These are phyloP conservation scores for Hoplodrina ambigua DNA, from an alignment of 2,888 invertebrate species.

Conservation along the genomic window DNA sequence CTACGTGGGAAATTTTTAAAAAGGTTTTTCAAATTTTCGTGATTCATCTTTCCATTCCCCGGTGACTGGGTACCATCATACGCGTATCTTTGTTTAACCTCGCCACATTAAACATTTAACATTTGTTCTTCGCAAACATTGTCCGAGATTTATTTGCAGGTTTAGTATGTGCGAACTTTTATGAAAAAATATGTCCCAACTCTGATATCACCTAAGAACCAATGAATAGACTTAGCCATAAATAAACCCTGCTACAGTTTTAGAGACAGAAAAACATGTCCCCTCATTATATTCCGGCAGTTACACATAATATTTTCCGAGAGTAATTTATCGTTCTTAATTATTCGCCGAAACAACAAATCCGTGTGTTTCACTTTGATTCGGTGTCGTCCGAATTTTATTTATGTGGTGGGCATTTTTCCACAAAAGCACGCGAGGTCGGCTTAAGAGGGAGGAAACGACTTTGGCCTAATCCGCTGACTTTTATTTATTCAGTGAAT, in stretches of 20 bases:
- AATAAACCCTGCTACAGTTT: constrained; percentile 32
- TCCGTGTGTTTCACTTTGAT: constrained; percentile 81
- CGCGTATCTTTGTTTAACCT: constrained; percentile 76
- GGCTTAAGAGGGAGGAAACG: constrained; percentile 89
- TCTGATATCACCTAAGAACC: constrained; percentile 48
- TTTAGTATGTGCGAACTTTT: constrained; percentile 26
- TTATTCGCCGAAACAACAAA: constrained; percentile 68
- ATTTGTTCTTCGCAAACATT: constrained; percentile 74
- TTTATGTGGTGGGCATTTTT: constrained; percentile 88
- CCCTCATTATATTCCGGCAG: constrained; percentile 23
- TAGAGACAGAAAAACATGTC: constrained; percentile 16
- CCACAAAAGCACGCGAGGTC: constrained; percentile 89
- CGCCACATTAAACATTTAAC: constrained; percentile 76
- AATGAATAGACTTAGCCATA: constrained; percentile 23
- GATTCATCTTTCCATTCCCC: constrained; percentile 75
- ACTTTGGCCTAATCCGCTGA: constrained; percentile 90
- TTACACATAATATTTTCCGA: constrained; percentile 36
- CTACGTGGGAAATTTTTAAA: constrained; percentile 77
- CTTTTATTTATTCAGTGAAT: constrained; percentile 91
- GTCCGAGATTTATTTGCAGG: constrained; percentile 68
- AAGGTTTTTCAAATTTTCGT: constrained; percentile 80
- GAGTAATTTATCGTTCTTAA: constrained; percentile 58
- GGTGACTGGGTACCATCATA: constrained; percentile 68
- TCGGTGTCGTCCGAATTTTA: constrained; percentile 82
- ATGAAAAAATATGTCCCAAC: constrained; percentile 36